Percentiles rank a stretch among this genome's conserved stretches.
Evolutionary conservation across 2,113 vertebrate species (phyloP).

Genomic region (Hyaena hyaena): DNA sequence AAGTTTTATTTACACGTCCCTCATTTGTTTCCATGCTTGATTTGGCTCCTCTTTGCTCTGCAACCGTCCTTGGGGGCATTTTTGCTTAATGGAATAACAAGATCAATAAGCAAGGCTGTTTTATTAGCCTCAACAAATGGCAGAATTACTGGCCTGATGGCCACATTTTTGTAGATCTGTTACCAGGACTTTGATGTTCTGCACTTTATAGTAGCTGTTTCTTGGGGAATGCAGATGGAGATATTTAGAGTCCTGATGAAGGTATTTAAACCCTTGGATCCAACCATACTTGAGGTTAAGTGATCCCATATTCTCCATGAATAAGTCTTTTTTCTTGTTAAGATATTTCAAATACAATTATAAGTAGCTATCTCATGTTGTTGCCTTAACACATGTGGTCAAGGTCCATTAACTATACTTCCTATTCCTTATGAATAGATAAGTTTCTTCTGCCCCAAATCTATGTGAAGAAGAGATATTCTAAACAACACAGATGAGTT

Average conservation of each 20-base stretch:
- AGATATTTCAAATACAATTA: not conserved
- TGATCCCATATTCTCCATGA: not conserved
- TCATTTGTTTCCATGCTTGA: conserved; percentile 65
- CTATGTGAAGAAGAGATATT: not conserved
- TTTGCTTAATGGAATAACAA: conserved; percentile 59
- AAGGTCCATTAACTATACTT: not conserved
- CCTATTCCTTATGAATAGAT: not conserved
- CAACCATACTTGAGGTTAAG: not conserved
- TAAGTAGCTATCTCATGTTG: not conserved
- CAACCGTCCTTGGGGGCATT: conserved; percentile 56
- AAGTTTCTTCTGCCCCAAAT: conserved; percentile 3
- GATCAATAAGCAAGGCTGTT: conserved; percentile 61
- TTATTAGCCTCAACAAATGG: conserved; percentile 58
- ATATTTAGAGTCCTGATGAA: not conserved
- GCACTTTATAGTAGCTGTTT: conserved; percentile 30
- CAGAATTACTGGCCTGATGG: conserved; percentile 21
- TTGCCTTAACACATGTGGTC: not conserved
- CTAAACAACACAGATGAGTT: not conserved
- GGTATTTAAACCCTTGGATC: not conserved
- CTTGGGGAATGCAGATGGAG: conserved; percentile 14
- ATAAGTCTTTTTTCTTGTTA: not conserved
- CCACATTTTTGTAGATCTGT: conserved; percentile 17
- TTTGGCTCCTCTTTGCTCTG: conserved; percentile 60
- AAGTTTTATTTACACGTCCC: conserved; percentile 66
- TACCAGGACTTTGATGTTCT: not conserved